Evolutionary conservation across 2,113 vertebrate species (phyloP).

Genomic region (Pseudopipra pipra): DNA sequence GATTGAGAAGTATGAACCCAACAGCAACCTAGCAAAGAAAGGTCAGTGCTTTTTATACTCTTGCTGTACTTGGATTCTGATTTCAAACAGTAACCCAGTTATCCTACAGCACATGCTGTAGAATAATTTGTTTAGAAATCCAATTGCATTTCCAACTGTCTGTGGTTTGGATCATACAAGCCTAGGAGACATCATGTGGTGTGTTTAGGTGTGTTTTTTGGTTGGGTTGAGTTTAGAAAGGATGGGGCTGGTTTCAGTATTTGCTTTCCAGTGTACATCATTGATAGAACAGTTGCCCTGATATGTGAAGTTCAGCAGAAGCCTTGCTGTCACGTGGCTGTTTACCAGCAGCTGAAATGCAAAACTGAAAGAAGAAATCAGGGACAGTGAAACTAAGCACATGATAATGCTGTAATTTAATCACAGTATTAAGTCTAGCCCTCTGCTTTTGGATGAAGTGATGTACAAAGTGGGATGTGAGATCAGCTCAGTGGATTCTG

Average conservation of each 20-base stretch:
- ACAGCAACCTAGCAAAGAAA: conserved; percentile 83
- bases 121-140: not conserved
- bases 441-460: not conserved
- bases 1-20: conserved; percentile 96
- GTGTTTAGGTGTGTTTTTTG: not conserved
- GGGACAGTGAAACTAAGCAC: not conserved
- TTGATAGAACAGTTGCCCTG: not conserved
- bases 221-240: not conserved
- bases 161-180: not conserved
- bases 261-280: not conserved
- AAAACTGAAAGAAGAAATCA: not conserved
- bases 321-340: not conserved
- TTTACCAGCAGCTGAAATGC: not conserved
- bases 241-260: not conserved
- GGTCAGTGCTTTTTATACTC: conserved; percentile 77
- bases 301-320: not conserved
- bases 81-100: not conserved
- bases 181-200: not conserved
- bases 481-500: not conserved
- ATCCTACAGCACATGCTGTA: not conserved
- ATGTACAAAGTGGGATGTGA: not conserved
- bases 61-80: not conserved
- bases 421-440: not conserved
- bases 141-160: not conserved
- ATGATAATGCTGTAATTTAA: not conserved